Percentiles rank a stretch among this genome's conserved stretches.
Conservation (phyloP, 2,113 vertebrate genomes). For the Nestor notabilis region DNA sequence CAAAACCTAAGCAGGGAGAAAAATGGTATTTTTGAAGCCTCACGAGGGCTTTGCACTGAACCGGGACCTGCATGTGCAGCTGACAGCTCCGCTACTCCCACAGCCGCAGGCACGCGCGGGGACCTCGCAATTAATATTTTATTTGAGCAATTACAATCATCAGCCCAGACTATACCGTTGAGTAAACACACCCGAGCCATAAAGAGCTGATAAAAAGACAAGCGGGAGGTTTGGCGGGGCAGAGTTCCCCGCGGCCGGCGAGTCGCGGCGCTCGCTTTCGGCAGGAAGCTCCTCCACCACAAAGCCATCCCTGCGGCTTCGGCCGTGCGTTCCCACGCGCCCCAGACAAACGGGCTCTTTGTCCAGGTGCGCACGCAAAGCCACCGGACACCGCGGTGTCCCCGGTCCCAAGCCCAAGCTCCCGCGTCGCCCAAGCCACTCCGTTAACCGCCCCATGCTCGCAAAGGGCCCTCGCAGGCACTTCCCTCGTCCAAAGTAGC, state of each 20-base stretch:
- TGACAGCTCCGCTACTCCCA: constrained; percentile 55
- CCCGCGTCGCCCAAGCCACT: not conserved
- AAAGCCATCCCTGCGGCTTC: not conserved
- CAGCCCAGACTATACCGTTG: not conserved
- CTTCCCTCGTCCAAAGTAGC: not conserved
- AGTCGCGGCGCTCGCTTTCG: not conserved
- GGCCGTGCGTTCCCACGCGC: not conserved
- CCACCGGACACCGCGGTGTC: not conserved
- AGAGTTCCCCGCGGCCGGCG: not conserved
- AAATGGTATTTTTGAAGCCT: not conserved
- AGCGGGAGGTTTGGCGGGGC: not conserved
- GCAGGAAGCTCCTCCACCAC: not conserved
- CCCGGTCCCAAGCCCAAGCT: not conserved
- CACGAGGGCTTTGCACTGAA: not conserved
- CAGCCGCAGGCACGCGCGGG: constrained; percentile 23
- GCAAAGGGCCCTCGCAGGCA: not conserved
- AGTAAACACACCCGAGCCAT: not conserved
- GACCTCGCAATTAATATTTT: constrained; percentile 6
- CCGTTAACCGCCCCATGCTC: accelerated
- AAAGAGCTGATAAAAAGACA: not conserved
- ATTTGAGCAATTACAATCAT: not conserved
- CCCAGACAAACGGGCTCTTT: not conserved
- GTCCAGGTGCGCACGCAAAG: not conserved
- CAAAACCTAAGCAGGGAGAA: not conserved
- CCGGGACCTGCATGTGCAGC: not conserved